Conservation (phyloP, 2,888 invertebrate species). For the Phortica okadai region DNA sequence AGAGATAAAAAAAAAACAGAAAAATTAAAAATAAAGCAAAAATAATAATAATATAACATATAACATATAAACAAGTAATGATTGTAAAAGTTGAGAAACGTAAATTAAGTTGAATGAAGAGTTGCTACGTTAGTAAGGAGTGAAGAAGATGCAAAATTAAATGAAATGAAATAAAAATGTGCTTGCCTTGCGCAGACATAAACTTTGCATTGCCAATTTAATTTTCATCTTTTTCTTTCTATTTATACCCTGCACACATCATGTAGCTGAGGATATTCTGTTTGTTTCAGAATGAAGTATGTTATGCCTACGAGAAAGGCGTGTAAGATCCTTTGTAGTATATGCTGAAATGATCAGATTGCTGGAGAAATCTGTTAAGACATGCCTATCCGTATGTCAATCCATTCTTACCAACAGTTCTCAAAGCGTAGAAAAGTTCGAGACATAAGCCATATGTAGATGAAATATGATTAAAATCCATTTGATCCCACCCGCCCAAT, state of each 20-base stretch:
- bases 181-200: constrained; percentile 42
- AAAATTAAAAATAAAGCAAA: not conserved
- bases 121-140: not conserved
- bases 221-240: not conserved
- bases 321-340: too few relatives aligned
- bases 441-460: too few relatives aligned
- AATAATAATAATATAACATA: constrained; percentile 32
- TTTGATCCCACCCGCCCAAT: too few relatives aligned
- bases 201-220: constrained; percentile 10
- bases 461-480: too few relatives aligned
- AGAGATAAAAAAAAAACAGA: not conserved
- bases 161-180: constrained; percentile 64
- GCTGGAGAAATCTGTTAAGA: too few relatives aligned
- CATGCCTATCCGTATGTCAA: too few relatives aligned
- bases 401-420: too few relatives aligned
- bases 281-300: not conserved
- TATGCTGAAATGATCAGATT: too few relatives aligned
- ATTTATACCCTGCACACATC: not conserved
- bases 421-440: too few relatives aligned
- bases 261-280: not conserved
- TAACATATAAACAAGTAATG: constrained; percentile 67
- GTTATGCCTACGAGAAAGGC: too few relatives aligned
- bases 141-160: constrained; percentile 51
- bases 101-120: constrained; percentile 68
- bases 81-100: constrained; percentile 69